Base-by-base conservation (phyloP, 2,113 vertebrate species). In the Sander lucioperca region DNA sequence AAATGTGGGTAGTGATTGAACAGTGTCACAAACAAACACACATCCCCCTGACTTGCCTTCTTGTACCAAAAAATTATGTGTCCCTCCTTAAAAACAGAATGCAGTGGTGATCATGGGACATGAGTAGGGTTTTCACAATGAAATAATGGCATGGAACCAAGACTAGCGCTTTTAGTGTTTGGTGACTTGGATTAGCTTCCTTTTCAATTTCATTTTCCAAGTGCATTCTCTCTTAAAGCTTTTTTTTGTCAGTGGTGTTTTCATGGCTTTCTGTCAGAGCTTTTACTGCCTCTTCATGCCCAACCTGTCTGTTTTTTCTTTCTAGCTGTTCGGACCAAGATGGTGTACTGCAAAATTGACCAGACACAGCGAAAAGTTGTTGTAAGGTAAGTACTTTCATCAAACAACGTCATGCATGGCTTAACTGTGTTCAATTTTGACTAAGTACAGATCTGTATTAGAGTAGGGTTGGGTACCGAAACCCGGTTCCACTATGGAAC, bases 291-390 rank as follows among this genome's bases (percentile, higher is more conserved):
- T 63, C 21, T 30, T 71, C 18, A 89, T 85, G 82, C 1, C 15
- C 43, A 25, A 76, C 15, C 14, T 77, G 4, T 84, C 51, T 76
- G 27, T 77, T 84, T 79, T 66, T 85, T 73, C 77, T 95, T 96
- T 79, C 84, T 69, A 99, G 98, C 97, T 77, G 98, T 99, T 80
- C 96, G 97, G 92, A 99, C 97, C 88, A 99, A 99, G 95, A 99
- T 99, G 98, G 97, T 99, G 18, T 98, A 99, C 93, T 98, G 98
- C 96, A 99, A 99, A 96, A 99, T 99, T 80, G 98, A 99, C 94
- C 98, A 99, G 93, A 99, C 98, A 43, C 98, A 99, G 95, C 95
- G 95, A 85, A 99, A 98, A 94, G 98, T 99, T 86, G 95, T 99
- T 88, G 97, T 99, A 93, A 99, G 97, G 98, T 99, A 95, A 96